Evolutionary conservation across 2,888 invertebrate species (phyloP), one percentile per base, ranked within the genome.

Genomic region (Matsumyia berberina): DNA sequence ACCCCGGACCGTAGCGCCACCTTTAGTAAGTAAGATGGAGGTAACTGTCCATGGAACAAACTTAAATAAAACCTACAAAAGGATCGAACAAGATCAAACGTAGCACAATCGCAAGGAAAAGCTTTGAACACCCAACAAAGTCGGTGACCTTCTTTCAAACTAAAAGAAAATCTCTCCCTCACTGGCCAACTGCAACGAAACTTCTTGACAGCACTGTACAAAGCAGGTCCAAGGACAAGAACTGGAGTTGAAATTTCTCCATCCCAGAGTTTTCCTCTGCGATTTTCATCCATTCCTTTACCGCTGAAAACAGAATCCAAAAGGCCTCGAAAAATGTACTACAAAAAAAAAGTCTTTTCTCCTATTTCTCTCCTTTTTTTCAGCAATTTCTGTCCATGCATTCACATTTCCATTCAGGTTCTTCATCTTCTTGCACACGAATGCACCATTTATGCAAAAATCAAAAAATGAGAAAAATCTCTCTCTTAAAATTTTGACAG

Each of bases 401-500:
- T 70, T n/a, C 29, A 17, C 39, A 33, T 74, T 33, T 33, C 17
- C 33, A 31, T 31, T 11, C 15, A 19, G 0, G 9, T 17, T 15
- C n/a, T 42, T 37, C 44, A n/a, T 15, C n/a, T 42, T 37, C 44
- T 37, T 46, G 46, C 46, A 58, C 35, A 58, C 57, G 31, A 69
- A 57, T 69, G 69, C 69, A 44, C 49, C 35, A 66, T 51, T 29
- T 39, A 49, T 51, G 35, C 37, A 49, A 51, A 66, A 33, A n/a
- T 24, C 0, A 1, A 31, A 8, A 11, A 11, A n/a, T 37, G 49
- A 35, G 24, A 67, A 9, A 24, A 24, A 24, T 24, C 24, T 55
- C 33, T 77, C 77, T 77, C 77, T 77, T 77, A 77, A 67, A 51
- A 33, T 51, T 58, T 42, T 67, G 67, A 67, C 67, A 72, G 72